Percentiles rank a stretch among this genome's conserved stretches.
Evolutionary conservation across 2,113 vertebrate genomes (phyloP).

Genomic region (Ascaphus truei): DNA sequence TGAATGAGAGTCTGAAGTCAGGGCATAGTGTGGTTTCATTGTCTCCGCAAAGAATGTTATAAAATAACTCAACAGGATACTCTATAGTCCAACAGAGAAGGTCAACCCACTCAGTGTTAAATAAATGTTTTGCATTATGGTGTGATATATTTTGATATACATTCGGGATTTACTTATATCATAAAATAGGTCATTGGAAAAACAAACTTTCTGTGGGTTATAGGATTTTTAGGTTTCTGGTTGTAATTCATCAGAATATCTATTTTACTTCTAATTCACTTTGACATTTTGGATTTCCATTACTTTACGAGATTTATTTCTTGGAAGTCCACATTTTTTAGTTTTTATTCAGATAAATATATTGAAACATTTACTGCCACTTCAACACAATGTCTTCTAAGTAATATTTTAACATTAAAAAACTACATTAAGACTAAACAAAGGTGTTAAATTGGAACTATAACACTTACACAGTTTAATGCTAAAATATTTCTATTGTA

Average conservation of each 20-base stretch:
- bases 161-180: constrained; percentile 23
- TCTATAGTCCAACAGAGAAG: constrained; percentile 6
- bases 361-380: too few species aligned
- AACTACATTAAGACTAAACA: too few species aligned
- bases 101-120: constrained; percentile 26
- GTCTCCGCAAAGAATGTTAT: constrained; percentile 20
- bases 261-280: constrained; percentile 18
- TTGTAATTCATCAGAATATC: constrained; percentile 29
- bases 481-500: too few species aligned
- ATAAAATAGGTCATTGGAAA: constrained; percentile 30
- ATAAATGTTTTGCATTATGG: constrained; percentile 27
- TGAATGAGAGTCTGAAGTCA: neutral
- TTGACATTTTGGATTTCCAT: constrained; percentile 22
- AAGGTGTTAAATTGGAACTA: too few species aligned
- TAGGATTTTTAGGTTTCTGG: constrained; percentile 5
- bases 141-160: constrained; percentile 17
- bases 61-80: constrained; percentile 17
- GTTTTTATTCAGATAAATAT: constrained; percentile 2
- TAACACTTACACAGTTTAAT: too few species aligned
- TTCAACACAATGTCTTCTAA: too few species aligned
- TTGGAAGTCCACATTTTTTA: neutral
- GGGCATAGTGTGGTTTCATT: constrained; percentile 10
- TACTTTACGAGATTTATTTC: neutral
- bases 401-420: too few species aligned
- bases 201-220: constrained; percentile 21